These are phyloP conservation scores for Brachypalpus laphriformis DNA, from an alignment of 2,888 invertebrate species.

Conservation along the genomic window DNA sequence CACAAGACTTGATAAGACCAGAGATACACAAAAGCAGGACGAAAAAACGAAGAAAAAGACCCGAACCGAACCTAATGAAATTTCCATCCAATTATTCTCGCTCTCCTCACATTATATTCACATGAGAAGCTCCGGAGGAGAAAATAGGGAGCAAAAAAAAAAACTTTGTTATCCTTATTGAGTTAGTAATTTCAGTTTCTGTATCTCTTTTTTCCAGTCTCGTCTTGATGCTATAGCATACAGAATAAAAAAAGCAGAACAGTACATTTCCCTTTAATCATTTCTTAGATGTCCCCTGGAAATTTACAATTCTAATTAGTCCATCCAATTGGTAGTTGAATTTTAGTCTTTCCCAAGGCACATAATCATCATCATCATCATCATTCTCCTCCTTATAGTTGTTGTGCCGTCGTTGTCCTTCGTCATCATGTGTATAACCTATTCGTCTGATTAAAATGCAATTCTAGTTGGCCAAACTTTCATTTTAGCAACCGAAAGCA, in stretches of 20 bases:
- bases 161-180: conserved; percentile 34
- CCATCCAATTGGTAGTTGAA: conserved; percentile 18
- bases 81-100: conserved; percentile 38
- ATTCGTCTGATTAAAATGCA: conserved; percentile 62
- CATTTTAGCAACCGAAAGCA: conserved; percentile 10
- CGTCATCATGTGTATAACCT: conserved; percentile 2
- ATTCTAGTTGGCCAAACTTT: conserved; percentile 17
- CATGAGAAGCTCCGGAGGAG: conserved; percentile 8
- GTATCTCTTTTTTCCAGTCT: neutral
- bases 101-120: conserved; percentile 24
- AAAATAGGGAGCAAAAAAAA: neutral
- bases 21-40: neutral
- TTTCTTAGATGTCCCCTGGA: conserved; percentile 32
- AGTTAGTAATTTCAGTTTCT: conserved; percentile 14
- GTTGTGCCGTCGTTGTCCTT: neutral
- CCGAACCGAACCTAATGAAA: conserved; percentile 30
- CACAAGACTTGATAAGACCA: conserved; percentile 10
- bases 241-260: too few species aligned
- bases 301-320: conserved; percentile 70
- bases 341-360: neutral
- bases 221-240: neutral
- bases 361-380: neutral
- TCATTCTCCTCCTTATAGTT: neutral
- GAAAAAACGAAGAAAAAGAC: neutral
- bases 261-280: conserved; percentile 29